phyloP scores from a whole-genome alignment of 1,140 invertebrate species.

The Fopius arisanus region DNA sequence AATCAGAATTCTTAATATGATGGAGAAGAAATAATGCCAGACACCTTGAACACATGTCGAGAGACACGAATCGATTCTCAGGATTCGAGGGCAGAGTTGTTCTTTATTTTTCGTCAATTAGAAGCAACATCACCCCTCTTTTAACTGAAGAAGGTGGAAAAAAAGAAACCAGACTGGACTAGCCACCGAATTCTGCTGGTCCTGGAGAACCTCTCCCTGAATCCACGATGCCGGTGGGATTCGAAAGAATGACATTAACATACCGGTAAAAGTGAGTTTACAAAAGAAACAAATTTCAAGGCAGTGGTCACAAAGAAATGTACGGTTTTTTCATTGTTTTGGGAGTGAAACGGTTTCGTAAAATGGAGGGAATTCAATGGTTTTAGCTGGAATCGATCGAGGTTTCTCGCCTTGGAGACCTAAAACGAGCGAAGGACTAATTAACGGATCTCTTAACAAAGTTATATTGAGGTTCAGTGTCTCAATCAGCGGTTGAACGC shows the following conservation, averaged over 20 bases:
- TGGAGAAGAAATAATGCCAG: conserved; percentile 42
- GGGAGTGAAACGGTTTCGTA: background rate
- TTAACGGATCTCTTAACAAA: conserved; percentile 1
- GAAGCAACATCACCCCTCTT: conserved; percentile 44
- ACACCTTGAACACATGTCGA: conserved; percentile 56
- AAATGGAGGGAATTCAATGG: conserved; percentile 14
- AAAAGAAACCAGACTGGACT: conserved; percentile 13
- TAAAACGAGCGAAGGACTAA: background rate
- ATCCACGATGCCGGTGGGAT: conserved; percentile 41
- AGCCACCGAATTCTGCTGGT: background rate
- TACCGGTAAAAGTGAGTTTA: conserved; percentile 32
- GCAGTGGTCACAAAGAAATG: background rate
- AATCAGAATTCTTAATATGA: conserved; percentile 45
- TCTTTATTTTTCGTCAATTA: conserved; percentile 55
- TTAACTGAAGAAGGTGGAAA: conserved; percentile 33
- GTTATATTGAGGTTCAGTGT: conserved; percentile 9
- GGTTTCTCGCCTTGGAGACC: conserved; percentile 40
- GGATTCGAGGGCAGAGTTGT: background rate
- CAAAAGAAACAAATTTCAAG: background rate
- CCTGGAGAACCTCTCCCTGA: background rate
- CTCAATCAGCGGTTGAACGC: background rate
- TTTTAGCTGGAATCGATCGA: conserved; percentile 28
- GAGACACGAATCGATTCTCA: conserved; percentile 5
- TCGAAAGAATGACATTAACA: conserved; percentile 58
- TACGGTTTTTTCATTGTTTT: conserved; percentile 26